These are phyloP conservation scores for Fragum sueziense DNA, from an alignment of 2,888 invertebrate species.

Conservation along the genomic window DNA sequence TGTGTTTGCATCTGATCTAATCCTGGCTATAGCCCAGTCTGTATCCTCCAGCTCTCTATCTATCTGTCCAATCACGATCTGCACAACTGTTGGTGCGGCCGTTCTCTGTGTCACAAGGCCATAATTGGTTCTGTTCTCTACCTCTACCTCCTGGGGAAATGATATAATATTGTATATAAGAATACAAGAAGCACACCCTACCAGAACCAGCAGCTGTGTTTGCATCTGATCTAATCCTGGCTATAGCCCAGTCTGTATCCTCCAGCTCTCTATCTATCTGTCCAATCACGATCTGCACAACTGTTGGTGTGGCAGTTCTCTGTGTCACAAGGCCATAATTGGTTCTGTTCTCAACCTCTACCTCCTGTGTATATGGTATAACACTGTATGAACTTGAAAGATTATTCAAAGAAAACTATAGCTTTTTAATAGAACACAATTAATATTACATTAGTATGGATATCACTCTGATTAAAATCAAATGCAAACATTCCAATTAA, in stretches of 20 bases:
- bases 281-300: slow-evolving; percentile 68
- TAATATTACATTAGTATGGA: too few species aligned
- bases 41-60: slow-evolving; percentile 79
- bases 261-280: slow-evolving; percentile 78
- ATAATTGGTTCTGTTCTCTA: slow-evolving; percentile 75
- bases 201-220: slow-evolving; percentile 31
- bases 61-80: slow-evolving; percentile 69
- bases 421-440: too few species aligned
- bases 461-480: too few species aligned
- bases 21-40: slow-evolving; percentile 78
- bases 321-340: slow-evolving; percentile 72
- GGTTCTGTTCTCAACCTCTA: slow-evolving; percentile 75
- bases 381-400: too few species aligned
- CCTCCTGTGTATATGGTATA: slow-evolving; percentile 68
- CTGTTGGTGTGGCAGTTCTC: slow-evolving; percentile 71
- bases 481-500: too few species aligned
- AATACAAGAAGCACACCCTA: too few species aligned
- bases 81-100: slow-evolving; percentile 72
- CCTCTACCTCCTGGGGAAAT: slow-evolving; percentile 71
- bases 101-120: slow-evolving; percentile 69
- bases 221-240: slow-evolving; percentile 69
- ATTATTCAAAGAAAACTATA: too few species aligned
- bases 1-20: slow-evolving; percentile 65
- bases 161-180: too few species aligned
- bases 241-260: slow-evolving; percentile 80